Evolutionary conservation across 2,797 vertebrate species (phyloP).

Genomic region (Pyrrhura leucotis): DNA sequence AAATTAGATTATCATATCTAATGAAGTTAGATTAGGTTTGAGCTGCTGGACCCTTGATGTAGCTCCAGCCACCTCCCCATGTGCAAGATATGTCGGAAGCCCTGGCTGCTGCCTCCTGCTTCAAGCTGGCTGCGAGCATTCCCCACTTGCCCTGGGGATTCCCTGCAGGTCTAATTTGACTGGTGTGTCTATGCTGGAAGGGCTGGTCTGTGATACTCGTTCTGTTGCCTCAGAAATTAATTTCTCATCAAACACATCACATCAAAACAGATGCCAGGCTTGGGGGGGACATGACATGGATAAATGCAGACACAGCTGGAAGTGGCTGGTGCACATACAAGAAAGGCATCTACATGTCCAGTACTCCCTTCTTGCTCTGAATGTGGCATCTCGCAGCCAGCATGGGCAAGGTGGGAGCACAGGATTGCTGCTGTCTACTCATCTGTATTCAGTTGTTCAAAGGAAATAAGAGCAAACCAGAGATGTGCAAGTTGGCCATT

Average conservation of each 20-base stretch:
- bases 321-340: background rate
- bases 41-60: background rate
- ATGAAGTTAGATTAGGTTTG: background rate
- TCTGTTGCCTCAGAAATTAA: background rate
- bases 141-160: background rate
- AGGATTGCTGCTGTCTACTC: background rate
- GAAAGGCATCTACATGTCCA: background rate
- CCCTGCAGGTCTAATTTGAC: background rate
- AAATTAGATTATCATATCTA: background rate
- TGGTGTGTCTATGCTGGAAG: background rate
- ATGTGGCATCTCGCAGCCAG: accelerated
- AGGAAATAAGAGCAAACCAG: background rate
- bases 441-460: background rate
- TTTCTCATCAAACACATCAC: background rate
- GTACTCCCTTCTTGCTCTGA: background rate
- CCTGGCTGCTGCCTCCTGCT: background rate
- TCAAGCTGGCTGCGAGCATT: background rate
- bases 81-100: background rate
- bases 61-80: background rate
- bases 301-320: background rate
- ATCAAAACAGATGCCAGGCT: background rate
- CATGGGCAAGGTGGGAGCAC: background rate
- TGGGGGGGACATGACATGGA: accelerated
- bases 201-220: accelerated
- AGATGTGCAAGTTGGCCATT: background rate